Evolutionary conservation across 2,888 invertebrate genomes (phyloP), one percentile per base, ranked within the genome.

Genomic region (Cephonodes hylas): DNA sequence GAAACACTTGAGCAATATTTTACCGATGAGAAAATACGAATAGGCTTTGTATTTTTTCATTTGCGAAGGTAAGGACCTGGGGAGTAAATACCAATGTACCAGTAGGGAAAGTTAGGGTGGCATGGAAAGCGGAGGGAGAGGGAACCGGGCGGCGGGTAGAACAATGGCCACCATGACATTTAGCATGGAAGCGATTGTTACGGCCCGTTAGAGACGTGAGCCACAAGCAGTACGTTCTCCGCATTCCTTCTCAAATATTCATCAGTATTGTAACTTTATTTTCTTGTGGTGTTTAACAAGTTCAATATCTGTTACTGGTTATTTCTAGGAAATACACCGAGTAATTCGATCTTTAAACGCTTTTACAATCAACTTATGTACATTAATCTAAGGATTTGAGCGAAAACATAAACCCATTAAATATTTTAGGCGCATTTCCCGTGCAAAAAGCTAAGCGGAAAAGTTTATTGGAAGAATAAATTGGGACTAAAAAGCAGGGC

Each of bases 161-260:
- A 91, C 92, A 92, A 91, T 91, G 82, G 88, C 88, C 83, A 90
- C 89, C 90, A 87, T 92, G 92, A 91, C 91, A 92, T 92, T 91
- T 91, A 91, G 88, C 88, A 89, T 89, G 89, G 89, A 90, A 89
- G 86, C 89, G 86, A 88, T 92, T 89, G 89, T 91, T 89, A 88
- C 87, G 91, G 88, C 79, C 88, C 86, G 91, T 86, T 89, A 81
- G 85, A 86, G 79, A 71, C 80, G 80, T 82, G 81, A 88, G 80
- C 84, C 84, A 83, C 84, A 77, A 79, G 80, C 84, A 88, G 86
- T 79, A 87, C 86, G 86, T 82, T 80, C 80, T 80, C 77, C 76
- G 77, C 81, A 76, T 73, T 74, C 77, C 81, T 82, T 77, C 83
- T 85, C 80, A 81, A 88, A 85, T 81, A 82, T 80, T 75, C 75